Evolutionary conservation across 2,888 invertebrate genomes (phyloP), one percentile per base, ranked within the genome.

Genomic region (Thecocarcelia acutangulata): DNA sequence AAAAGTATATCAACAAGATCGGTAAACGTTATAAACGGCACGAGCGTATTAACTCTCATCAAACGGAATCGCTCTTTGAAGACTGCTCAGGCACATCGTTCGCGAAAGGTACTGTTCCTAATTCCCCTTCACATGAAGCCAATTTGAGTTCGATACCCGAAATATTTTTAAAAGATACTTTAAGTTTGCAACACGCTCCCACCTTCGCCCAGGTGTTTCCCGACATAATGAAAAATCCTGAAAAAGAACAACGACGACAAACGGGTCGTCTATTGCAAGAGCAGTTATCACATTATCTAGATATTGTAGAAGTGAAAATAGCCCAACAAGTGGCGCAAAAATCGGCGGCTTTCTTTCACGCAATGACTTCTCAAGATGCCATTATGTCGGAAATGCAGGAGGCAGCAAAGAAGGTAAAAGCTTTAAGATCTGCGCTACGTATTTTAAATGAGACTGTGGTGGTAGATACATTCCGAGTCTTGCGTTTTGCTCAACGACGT

Each of bases 361-460:
- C 98, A 0, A 98, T 99, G 96, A 95, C 98, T 70, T 98, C 98
- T 8, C 99, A 99, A 91, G 98, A 99, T 89, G 96, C 97, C 33
- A 95, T 99, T 63, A 97, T 98, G 94, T 97, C 97, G 85, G 96
- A 98, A 89, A 95, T 99, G 93, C 95, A 95, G 0, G 93, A 94
- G 87, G 97, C 97, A 19, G 93, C 95, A 11, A 93, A 92, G 78
- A 95, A 96, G 87, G 95, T 97, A 37, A 93, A 94, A 87, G 92
- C 92, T 58, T 92, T 97, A 61, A 93, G 97, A 85, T 92, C 94
- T 83, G 95, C 95, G 88, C 94, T 98, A 74, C 93, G 94, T 84
- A 92, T 93, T 85, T 93, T 98, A 42, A 96, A 97, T 91, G 92
- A 93, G 84, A 94, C 94, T 86, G 92, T 97, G 85, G 97, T 97